Percentiles rank a stretch among this genome's conserved stretches.
Conservation (phyloP, 37 sponge, comb jelly and placozoan species). For the Crambe crambe region DNA sequence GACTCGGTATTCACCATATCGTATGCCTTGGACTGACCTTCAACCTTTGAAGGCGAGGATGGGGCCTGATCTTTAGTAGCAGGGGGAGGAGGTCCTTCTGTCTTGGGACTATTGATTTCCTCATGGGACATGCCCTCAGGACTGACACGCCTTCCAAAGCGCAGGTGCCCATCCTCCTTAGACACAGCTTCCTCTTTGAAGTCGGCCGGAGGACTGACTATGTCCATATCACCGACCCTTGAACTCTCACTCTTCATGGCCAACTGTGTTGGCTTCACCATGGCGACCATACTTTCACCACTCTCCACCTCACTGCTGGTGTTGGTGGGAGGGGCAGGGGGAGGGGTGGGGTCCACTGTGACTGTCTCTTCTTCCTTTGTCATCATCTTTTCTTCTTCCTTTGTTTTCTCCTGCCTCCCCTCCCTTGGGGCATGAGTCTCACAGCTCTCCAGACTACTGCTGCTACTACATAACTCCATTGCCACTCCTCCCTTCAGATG, state of each 20-base stretch:
- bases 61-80: not conserved
- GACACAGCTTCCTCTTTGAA: not conserved
- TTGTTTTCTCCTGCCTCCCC: not conserved
- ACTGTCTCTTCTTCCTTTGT: not conserved
- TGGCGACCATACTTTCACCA: not conserved
- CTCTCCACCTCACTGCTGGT: not conserved
- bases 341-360: too few relatives aligned
- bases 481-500: not conserved
- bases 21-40: not conserved
- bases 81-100: not conserved
- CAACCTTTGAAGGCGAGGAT: not conserved
- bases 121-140: constrained; percentile 71
- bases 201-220: not conserved
- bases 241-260: not conserved
- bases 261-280: not conserved
- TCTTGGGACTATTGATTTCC: constrained; percentile 6
- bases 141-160: constrained; percentile 38
- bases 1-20: not conserved
- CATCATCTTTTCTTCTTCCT: not conserved
- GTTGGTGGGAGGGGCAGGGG: too few relatives aligned
- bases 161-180: not conserved
- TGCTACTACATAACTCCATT: constrained; percentile 9
- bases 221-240: not conserved
- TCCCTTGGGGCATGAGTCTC: not conserved
- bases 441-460: constrained; percentile 45